These are phyloP conservation scores for Diadophis punctatus DNA, from an alignment of 2,113 vertebrate genomes.

Conservation along the genomic window DNA sequence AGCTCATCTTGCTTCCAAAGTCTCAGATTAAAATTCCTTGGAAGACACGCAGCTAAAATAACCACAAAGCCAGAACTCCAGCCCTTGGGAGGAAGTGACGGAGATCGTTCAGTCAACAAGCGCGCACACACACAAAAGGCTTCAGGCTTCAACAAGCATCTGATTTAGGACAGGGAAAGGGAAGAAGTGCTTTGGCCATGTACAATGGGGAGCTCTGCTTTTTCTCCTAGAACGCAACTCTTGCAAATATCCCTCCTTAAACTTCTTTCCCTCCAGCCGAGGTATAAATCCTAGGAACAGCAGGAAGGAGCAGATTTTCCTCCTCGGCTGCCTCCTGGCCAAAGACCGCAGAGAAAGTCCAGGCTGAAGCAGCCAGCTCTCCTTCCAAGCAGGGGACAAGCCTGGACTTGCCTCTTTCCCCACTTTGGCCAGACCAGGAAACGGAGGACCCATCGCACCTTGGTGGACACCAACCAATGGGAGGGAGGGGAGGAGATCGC, in stretches of 20 bases:
- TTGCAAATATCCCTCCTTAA: neutral
- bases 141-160: neutral
- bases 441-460: neutral
- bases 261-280: too few relatives aligned
- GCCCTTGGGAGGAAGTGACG: neutral
- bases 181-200: neutral
- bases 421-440: neutral
- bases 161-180: neutral
- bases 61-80: too few relatives aligned
- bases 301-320: neutral
- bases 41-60: neutral
- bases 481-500: accelerated
- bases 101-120: neutral
- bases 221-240: neutral
- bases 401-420: neutral
- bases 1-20: neutral
- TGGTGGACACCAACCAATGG: neutral
- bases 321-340: neutral
- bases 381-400: neutral
- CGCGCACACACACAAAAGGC: neutral
- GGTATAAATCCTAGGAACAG: neutral
- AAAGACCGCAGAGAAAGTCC: neutral
- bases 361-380: neutral
- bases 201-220: neutral
- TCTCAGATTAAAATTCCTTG: neutral